These are phyloP conservation scores for Magallana angulata DNA, from an alignment of 1,140 invertebrate genomes.

Conservation along the genomic window DNA sequence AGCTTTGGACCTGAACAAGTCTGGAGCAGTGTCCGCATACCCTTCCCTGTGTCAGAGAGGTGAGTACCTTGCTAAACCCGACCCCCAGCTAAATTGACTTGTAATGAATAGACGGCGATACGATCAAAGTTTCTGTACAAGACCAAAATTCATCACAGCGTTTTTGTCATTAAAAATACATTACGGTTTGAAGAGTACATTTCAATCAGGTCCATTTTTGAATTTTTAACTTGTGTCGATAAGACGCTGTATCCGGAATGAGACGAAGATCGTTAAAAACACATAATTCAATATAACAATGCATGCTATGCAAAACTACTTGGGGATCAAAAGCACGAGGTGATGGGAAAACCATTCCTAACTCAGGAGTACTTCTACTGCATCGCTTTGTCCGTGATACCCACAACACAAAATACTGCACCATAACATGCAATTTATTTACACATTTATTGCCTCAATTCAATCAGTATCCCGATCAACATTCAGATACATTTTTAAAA, in stretches of 20 bases:
- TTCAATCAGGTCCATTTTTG: slow-evolving; percentile 19
- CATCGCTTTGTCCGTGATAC: neutral
- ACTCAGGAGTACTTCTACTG: neutral
- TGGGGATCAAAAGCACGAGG: neutral
- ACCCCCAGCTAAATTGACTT: slow-evolving; percentile 24
- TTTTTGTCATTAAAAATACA: slow-evolving; percentile 33
- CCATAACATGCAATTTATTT: neutral
- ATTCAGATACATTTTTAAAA: neutral
- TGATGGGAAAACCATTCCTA: slow-evolving; percentile 27
- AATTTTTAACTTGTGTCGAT: slow-evolving; percentile 28
- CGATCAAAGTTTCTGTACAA: slow-evolving; percentile 27
- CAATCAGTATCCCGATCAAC: neutral
- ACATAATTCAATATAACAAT: slow-evolving; percentile 35
- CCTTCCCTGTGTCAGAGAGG: slow-evolving; percentile 75
- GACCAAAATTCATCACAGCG: slow-evolving; percentile 33
- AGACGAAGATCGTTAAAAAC: slow-evolving; percentile 28
- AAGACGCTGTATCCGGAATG: slow-evolving; percentile 29
- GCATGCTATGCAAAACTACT: slow-evolving; percentile 14
- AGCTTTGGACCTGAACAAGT: slow-evolving; percentile 71
- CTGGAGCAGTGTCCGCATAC: slow-evolving; percentile 69
- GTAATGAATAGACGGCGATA: slow-evolving; percentile 25
- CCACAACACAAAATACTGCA: neutral
- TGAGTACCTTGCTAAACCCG: slow-evolving; percentile 51
- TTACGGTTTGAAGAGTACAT: slow-evolving; percentile 28
- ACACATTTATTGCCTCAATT: neutral